Evolutionary conservation across 2,797 vertebrate genomes (phyloP).

Genomic region (Anguilla pacifica): DNA sequence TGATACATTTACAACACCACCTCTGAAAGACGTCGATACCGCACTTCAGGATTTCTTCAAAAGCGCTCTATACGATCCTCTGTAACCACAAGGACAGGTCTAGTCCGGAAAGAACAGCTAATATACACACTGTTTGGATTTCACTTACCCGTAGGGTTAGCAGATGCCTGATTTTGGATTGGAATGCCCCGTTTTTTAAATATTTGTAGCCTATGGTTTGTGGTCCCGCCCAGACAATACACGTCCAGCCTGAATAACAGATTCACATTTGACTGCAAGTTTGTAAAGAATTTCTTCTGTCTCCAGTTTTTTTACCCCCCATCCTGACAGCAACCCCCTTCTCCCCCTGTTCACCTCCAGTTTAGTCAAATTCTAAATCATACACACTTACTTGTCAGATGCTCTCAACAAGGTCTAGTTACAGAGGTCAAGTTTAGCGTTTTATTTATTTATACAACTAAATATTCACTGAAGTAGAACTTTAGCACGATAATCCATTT

Average conservation of each 20-base stretch:
- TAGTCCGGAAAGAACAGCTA: neutral
- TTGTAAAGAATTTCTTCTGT: too few relatives aligned
- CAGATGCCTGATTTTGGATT: too few relatives aligned
- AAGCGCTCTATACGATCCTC: neutral
- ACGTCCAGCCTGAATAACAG: too few relatives aligned
- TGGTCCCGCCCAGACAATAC: too few relatives aligned
- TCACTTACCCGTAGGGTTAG: neutral
- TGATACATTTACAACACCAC: constrained; percentile 1
- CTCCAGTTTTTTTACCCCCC: too few relatives aligned
- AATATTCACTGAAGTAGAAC: neutral
- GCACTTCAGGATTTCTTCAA: neutral
- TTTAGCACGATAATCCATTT: neutral
- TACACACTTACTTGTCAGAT: neutral
- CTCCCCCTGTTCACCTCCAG: too few relatives aligned
- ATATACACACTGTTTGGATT: neutral
- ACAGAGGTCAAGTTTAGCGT: neutral
- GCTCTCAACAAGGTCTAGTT: neutral
- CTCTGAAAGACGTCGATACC: neutral
- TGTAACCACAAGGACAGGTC: neutral
- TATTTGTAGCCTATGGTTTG: too few relatives aligned
- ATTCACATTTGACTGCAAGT: too few relatives aligned
- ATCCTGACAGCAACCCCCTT: too few relatives aligned
- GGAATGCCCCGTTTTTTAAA: too few relatives aligned
- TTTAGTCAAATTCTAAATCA: too few relatives aligned
- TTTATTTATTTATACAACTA: neutral